Evolutionary conservation across 2,888 invertebrate genomes (phyloP).

Genomic region (Harpagoxenus sublaevis): DNA sequence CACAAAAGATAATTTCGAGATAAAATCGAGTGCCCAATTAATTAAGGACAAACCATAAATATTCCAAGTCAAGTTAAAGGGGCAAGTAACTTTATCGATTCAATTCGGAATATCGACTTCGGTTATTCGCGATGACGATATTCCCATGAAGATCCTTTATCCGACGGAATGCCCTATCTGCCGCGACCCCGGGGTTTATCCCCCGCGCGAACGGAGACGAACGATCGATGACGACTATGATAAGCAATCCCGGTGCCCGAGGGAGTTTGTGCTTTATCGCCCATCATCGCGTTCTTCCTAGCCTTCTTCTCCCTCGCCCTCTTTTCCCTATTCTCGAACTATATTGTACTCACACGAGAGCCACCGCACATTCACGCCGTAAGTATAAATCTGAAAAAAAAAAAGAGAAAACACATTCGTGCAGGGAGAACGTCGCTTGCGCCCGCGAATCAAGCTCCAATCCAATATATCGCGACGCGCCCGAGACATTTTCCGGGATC

Average conservation of each 20-base stretch:
- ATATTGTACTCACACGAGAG: slow-evolving; percentile 13
- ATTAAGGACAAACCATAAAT: neutral
- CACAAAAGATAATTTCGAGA: neutral
- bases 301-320: neutral
- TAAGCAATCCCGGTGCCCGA: slow-evolving; percentile 42
- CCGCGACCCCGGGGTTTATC: slow-evolving; percentile 30
- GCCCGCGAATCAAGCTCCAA: slow-evolving; percentile 13
- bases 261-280: slow-evolving; percentile 48
- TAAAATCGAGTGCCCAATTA: neutral
- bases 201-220: slow-evolving; percentile 23
- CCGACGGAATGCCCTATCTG: slow-evolving; percentile 23
- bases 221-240: slow-evolving; percentile 57
- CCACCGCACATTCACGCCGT: neutral
- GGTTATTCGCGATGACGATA: slow-evolving; percentile 12
- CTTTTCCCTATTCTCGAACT: slow-evolving; percentile 8
- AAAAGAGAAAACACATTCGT: neutral
- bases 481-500: slow-evolving; percentile 40
- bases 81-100: slow-evolving; percentile 1
- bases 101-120: slow-evolving; percentile 14
- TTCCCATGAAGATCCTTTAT: slow-evolving; percentile 13
- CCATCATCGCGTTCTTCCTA: slow-evolving; percentile 44
- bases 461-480: slow-evolving; percentile 23
- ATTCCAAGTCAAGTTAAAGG: neutral
- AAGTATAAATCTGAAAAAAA: slow-evolving; percentile 28
- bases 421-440: neutral